phyloP scores from a whole-genome alignment of 2,113 vertebrate species.

The Burhinus bistriatus region DNA sequence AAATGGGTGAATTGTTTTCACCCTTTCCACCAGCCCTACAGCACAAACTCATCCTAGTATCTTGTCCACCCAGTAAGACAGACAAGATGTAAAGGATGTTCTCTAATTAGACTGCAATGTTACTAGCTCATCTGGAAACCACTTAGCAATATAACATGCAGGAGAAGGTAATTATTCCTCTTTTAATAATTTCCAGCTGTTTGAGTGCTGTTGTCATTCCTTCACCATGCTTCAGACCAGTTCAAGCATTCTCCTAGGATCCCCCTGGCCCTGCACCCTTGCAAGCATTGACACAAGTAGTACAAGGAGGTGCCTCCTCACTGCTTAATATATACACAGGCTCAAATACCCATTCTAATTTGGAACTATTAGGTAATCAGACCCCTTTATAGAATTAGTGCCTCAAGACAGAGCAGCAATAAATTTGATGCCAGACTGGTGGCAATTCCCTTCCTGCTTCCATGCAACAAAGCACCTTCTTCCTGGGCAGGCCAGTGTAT shows the following conservation, averaged over 20 bases:
- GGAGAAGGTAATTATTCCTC: neutral
- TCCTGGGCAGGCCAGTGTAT: accelerated
- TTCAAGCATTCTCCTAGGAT: neutral
- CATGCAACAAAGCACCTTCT: neutral
- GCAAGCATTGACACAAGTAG: neutral
- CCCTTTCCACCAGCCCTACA: neutral
- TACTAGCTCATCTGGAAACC: neutral
- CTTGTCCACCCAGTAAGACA: neutral
- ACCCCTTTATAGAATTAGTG: neutral
- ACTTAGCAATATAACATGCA: neutral
- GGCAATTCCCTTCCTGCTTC: neutral
- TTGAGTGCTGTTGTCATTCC: neutral
- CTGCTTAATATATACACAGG: neutral
- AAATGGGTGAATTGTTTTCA: neutral
- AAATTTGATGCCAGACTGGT: neutral
- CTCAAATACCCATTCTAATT: neutral
- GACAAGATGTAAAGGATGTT: neutral
- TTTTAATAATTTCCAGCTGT: neutral
- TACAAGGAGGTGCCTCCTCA: neutral
- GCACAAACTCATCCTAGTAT: neutral
- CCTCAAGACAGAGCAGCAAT: neutral
- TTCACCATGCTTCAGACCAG: neutral
- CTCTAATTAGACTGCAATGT: neutral
- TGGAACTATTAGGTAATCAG: neutral
- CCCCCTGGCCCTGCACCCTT: neutral